phyloP scores from a whole-genome alignment of 2,888 invertebrate species.

The Lordiphosa fenestrarum region DNA sequence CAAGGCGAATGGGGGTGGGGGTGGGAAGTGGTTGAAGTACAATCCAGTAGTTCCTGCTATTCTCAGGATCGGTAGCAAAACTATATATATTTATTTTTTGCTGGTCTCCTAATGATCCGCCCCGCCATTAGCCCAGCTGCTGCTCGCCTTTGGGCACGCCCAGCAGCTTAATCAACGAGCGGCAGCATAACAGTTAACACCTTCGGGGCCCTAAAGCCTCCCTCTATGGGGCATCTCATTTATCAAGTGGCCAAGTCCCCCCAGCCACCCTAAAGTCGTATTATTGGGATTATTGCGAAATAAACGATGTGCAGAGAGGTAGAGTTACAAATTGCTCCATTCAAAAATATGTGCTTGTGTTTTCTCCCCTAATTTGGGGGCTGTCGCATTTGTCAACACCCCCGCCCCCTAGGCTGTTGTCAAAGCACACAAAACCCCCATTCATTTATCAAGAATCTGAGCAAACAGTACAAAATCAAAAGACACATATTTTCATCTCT shows the following conservation, averaged over 20 bases:
- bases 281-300: slow-evolving; percentile 65
- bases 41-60: too few species aligned
- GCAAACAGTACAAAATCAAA: too few species aligned
- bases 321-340: slow-evolving; percentile 62
- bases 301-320: slow-evolving; percentile 33
- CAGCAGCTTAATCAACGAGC: slow-evolving; percentile 53
- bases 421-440: too few species aligned
- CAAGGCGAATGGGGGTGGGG: background rate
- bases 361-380: too few species aligned
- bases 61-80: too few species aligned
- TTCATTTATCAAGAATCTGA: too few species aligned
- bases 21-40: background rate
- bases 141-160: slow-evolving; percentile 55
- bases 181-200: slow-evolving; percentile 46
- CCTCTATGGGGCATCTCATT: slow-evolving; percentile 52
- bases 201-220: slow-evolving; percentile 27
- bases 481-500: too few species aligned
- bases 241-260: slow-evolving; percentile 59
- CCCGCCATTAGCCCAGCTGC: slow-evolving; percentile 37
- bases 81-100: too few species aligned
- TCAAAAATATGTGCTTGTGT: slow-evolving; percentile 47
- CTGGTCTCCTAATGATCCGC: background rate
- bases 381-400: slow-evolving; percentile 12
- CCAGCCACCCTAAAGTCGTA: slow-evolving; percentile 37
- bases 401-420: background rate